Base-by-base conservation (phyloP, 2,113 vertebrate species). In the Lagenorhynchus albirostris region DNA sequence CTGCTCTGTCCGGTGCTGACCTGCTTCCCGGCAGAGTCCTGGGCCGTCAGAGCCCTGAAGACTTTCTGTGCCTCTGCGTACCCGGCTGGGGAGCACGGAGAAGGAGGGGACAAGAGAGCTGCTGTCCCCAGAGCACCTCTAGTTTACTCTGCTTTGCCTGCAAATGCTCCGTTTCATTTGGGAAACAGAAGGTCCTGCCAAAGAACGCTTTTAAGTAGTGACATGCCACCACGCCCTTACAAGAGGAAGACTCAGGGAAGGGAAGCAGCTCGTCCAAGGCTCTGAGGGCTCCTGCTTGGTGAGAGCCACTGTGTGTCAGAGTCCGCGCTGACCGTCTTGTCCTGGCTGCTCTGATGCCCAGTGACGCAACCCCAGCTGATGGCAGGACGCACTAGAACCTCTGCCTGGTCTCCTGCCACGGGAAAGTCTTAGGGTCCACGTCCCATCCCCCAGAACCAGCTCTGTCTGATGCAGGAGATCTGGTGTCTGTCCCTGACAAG, bases 301-400 rank as follows among this genome's bases (percentile, higher is more conserved):
- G 76, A 14, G 76, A 25, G 3, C 44, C 8, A 0, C 82, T 18
- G 1, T 8, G 63, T 17, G 47, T 10, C 14, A 3, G 65, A 23
- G 65, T 36, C 14, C 0, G 7, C 1, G 8, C 60, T 1, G 10
- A 6, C 8, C 25, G 0, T 5, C 67, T 33, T 2, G 2, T 13
- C 58, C 63, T 62, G 29, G 50, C 26, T 1, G 41, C 11, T 55
- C 82, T 1, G 14, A 1, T 12, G 62, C 21, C 73, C 89, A 14
- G 73, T 2, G 8, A 18, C 73, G 21, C 1, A 20, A 6, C 3
- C 36, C 38, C 50, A 1, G 41, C n/a, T 5, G 5, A 14, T 0
- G 17, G 14, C 31, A 33, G 25, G 12, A 3, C 3, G 68, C 62
- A 3, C 18, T 50, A 15, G 41, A 11, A 50, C 8, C 7, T 26